Evolutionary conservation across 2,888 invertebrate genomes (phyloP), one percentile per base, ranked within the genome.

Genomic region (Pterostichus niger): DNA sequence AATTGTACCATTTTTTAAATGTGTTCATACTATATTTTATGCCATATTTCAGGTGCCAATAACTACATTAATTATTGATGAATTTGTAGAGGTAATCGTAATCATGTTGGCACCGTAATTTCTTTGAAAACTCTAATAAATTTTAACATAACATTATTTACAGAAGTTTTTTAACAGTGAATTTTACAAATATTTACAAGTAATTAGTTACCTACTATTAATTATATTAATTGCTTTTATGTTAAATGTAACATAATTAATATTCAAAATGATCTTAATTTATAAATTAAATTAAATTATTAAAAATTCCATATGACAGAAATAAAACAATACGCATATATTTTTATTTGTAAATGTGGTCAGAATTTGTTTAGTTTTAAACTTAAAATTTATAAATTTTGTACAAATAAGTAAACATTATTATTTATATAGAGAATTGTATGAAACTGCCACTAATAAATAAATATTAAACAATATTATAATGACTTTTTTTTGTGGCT

Each of bases 371-470:
- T 64, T 31, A n/a, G 59, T 59, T 59, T 59, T 59, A 59, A 13
- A 9, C 59, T 59, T 59, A 59, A 59, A 59, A 59, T 17, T 59
- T 13, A 59, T 75, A 64, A 68, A 54, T 54, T 71, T 80, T 80
- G 80, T 80, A 80, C 80, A 80, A 80, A 80, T 80, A 71, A 80
- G 24, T 49, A 80, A 79, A 61, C 49, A 35, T 61, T 79, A 79
- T 79, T 80, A 77, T 77, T 59, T 77, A 77, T 80, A 80, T 64
- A 64, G n/a, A 40, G 15, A 77, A 40, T 46, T 80, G 80, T 80
- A 80, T 80, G 71, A 71, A 80, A 80, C 80, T 80, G 80, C 71
- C 80, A 46, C 80, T 80, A 80, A 80, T 80, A 52, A 80, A 77
- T 52, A 76, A 73, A 44, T 73, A 54, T 52, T 13, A 52, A 52